These are phyloP conservation scores for Silurus meridionalis DNA, from an alignment of 2,113 vertebrate species.

Conservation along the genomic window DNA sequence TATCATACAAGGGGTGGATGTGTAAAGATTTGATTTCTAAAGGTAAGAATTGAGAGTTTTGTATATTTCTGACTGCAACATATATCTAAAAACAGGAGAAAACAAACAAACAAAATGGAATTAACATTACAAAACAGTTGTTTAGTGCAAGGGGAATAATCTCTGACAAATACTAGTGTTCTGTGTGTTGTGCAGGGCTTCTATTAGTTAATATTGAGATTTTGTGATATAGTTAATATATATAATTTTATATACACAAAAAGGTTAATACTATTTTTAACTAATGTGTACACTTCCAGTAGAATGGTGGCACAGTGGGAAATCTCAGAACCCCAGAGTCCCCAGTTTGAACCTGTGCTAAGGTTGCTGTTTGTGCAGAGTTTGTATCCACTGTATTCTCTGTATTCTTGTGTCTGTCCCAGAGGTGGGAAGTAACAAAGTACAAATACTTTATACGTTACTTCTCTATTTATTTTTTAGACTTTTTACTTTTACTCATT, in stretches of 20 bases:
- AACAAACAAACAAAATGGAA: not conserved
- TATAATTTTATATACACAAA: not conserved
- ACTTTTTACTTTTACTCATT: too few species aligned
- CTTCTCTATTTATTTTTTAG: too few species aligned
- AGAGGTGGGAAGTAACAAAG: too few species aligned
- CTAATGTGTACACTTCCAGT: not conserved
- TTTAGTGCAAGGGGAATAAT: too few species aligned
- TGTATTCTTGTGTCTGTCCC: too few species aligned
- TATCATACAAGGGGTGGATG: slow-evolving; percentile 60
- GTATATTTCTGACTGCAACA: slow-evolving; percentile 32
- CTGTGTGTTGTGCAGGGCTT: too few species aligned
- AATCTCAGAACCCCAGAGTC: not conserved
- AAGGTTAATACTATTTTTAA: not conserved
- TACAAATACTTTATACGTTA: too few species aligned
- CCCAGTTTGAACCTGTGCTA: not conserved
- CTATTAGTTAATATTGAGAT: too few species aligned
- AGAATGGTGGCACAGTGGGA: not conserved
- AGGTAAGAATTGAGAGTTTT: rapidly evolving
- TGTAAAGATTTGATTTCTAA: slow-evolving; percentile 42
- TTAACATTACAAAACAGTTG: too few species aligned
- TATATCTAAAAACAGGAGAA: slow-evolving; percentile 1
- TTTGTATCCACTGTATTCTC: not conserved
- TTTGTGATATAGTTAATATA: not conserved
- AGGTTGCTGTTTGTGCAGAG: not conserved
- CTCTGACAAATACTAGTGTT: not conserved